Conservation (phyloP, 2,113 vertebrate genomes). For the Thamnophis sirtalis region DNA sequence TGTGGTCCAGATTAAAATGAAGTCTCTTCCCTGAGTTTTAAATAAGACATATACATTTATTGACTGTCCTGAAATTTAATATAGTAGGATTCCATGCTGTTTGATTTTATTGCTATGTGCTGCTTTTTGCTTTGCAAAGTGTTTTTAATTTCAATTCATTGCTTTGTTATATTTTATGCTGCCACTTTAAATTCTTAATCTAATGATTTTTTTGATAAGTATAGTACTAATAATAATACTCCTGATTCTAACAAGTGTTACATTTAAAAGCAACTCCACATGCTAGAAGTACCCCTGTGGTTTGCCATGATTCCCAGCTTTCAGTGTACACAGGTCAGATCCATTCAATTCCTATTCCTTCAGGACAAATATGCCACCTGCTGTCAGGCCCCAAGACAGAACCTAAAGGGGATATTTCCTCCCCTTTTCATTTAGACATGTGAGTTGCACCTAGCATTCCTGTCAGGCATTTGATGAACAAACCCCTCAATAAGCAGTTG, state of each 20-base stretch:
- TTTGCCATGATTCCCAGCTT: not conserved
- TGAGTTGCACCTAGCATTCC: constrained; percentile 17
- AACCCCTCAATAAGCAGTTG: constrained; percentile 17
- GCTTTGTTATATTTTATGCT: not conserved
- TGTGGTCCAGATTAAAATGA: not conserved
- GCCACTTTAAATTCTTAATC: not conserved
- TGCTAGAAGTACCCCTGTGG: not conserved
- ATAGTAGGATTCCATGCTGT: not conserved
- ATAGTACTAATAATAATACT: not conserved
- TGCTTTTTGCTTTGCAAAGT: not conserved
- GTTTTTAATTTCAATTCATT: not conserved
- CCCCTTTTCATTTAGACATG: not conserved
- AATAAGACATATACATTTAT: not conserved
- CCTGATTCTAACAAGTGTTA: not conserved
- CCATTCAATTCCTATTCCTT: not conserved
- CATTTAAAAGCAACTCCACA: not conserved
- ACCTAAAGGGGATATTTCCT: constrained; percentile 1
- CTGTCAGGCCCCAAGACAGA: constrained; percentile 1
- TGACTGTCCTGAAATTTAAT: not conserved
- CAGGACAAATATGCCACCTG: not conserved
- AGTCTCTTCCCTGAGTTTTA: not conserved
- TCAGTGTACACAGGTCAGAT: not conserved
- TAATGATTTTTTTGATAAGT: not conserved
- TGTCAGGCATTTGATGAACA: constrained; percentile 23
- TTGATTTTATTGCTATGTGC: not conserved